These are phyloP conservation scores for Argyresthia goedartella DNA, from an alignment of 2,888 invertebrate genomes.

Conservation along the genomic window DNA sequence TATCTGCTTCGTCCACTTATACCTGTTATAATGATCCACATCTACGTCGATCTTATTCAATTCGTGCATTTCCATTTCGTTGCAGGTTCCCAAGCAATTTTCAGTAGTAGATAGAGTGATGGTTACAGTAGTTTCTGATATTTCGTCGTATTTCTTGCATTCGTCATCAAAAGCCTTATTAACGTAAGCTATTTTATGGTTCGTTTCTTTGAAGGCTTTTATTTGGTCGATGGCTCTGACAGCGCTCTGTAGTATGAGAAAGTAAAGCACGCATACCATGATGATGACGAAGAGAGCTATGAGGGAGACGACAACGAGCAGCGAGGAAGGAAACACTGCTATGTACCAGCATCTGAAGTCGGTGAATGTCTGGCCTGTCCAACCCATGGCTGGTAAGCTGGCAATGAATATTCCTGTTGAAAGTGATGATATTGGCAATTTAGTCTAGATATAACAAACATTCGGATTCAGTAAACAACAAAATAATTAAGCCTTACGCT, in stretches of 20 bases:
- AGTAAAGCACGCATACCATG: constrained; percentile 52
- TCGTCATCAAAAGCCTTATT: constrained; percentile 32
- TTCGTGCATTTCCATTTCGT: constrained; percentile 17
- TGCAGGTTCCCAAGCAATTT: constrained; percentile 12
- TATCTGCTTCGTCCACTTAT: constrained; percentile 9
- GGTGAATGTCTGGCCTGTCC: constrained; percentile 55
- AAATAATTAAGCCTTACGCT: not conserved
- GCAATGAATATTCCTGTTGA: constrained; percentile 33
- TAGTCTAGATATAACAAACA: no score
- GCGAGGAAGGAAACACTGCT: constrained; percentile 57
- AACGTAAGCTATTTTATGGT: constrained; percentile 19
- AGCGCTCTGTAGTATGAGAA: constrained; percentile 66
- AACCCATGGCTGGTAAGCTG: constrained; percentile 38
- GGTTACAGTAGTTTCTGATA: constrained; percentile 21
- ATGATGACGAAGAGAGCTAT: constrained; percentile 55
- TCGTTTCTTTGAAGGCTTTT: constrained; percentile 34
- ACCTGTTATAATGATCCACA: not conserved
- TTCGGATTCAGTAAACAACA: not conserved
- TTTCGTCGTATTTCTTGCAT: constrained; percentile 18
- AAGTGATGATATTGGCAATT: no score
- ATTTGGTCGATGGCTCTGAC: constrained; percentile 62
- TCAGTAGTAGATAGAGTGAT: constrained; percentile 24
- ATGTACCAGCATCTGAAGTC: constrained; percentile 72
- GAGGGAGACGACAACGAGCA: constrained; percentile 58
- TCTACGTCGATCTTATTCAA: constrained; percentile 11